Conservation (phyloP, 2,797 vertebrate genomes). For the Dipus sagitta region DNA sequence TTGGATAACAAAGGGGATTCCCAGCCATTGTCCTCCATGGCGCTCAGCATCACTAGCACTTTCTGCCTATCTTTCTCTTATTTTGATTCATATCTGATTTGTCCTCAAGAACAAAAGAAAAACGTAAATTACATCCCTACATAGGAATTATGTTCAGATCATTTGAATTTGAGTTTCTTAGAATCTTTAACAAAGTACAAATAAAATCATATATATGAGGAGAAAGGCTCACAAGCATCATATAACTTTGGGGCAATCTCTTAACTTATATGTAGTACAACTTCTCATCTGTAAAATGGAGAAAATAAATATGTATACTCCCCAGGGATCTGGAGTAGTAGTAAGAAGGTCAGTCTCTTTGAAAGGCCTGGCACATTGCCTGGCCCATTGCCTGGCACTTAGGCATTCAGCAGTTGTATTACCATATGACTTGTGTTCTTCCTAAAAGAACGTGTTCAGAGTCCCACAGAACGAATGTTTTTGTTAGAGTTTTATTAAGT, state of each 20-base stretch:
- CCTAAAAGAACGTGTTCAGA: neutral
- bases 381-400: neutral
- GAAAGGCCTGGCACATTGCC: neutral
- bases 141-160: neutral
- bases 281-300: neutral
- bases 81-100: constrained; percentile 20
- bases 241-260: neutral
- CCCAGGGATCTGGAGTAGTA: neutral
- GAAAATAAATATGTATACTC: neutral
- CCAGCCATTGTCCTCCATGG: constrained; percentile 87
- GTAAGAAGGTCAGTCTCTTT: neutral
- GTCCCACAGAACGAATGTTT: neutral
- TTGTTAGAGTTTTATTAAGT: neutral
- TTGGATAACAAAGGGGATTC: constrained; percentile 86
- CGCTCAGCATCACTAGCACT: constrained; percentile 94
- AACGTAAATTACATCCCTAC: constrained; percentile 17
- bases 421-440: constrained; percentile 3
- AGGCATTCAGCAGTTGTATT: neutral
- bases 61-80: neutral
- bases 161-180: constrained; percentile 35
- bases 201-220: neutral
- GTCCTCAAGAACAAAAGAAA: neutral
- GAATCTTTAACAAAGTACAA: constrained; percentile 3
- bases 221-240: constrained; percentile 32
- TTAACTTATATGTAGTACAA: neutral